A percentile compares a stretch with the other conserved stretches of the same genome.
Evolutionary conservation across 2,888 invertebrate species (phyloP).

Genomic region (Physocephala rufipes): DNA sequence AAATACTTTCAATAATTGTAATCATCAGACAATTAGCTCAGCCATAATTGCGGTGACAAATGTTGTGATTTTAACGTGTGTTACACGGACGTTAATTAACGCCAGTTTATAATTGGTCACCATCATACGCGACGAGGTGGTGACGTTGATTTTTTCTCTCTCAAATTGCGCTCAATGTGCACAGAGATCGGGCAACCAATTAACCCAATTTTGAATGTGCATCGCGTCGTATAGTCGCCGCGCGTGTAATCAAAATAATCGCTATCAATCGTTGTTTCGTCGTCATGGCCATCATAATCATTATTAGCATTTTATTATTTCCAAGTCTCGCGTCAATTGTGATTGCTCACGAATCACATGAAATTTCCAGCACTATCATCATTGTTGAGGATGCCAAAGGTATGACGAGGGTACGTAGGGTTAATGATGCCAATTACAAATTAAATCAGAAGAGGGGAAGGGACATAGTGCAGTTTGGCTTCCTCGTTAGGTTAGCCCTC

Average conservation of each 20-base stretch:
- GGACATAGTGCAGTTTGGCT: too few species aligned
- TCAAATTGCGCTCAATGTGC: not conserved
- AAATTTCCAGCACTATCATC: conserved; percentile 63
- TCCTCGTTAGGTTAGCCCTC: too few species aligned
- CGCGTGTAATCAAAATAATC: conserved; percentile 19
- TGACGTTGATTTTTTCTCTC: not conserved
- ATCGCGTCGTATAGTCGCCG: not conserved
- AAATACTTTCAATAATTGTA: conserved; percentile 33
- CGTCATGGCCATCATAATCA: conserved; percentile 10
- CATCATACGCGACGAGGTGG: not conserved
- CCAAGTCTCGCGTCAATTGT: conserved; percentile 7
- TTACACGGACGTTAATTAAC: conserved; percentile 35
- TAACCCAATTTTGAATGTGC: conserved; percentile 1
- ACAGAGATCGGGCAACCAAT: conserved; percentile 10
- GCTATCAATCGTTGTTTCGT: not conserved
- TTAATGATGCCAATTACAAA: not conserved
- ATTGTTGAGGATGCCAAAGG: conserved; percentile 67
- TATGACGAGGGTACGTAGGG: conserved; percentile 43
- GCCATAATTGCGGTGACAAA: conserved; percentile 38
- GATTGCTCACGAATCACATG: conserved; percentile 41
- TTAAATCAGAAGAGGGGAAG: too few species aligned
- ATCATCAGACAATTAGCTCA: conserved; percentile 23
- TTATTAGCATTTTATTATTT: conserved; percentile 1
- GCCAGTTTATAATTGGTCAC: not conserved
- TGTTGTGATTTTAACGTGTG: conserved; percentile 53